phyloP scores from a whole-genome alignment of 92 coral and sea anemone genomes.

The Porites divaricata region DNA sequence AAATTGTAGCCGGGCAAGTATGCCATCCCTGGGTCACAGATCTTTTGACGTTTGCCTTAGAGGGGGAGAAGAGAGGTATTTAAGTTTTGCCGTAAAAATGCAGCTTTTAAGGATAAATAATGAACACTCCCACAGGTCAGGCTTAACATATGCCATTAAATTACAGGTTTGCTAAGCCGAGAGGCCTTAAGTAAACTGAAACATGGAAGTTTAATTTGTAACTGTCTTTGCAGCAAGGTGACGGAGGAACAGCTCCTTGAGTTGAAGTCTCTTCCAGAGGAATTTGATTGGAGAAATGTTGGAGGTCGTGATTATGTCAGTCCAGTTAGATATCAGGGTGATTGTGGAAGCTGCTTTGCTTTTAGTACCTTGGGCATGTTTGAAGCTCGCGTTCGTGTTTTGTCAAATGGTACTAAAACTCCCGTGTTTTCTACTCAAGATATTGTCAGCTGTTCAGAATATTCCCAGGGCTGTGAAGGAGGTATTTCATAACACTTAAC shows the following conservation, averaged over 20 bases:
- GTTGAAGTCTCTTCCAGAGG: slow-evolving; percentile 47
- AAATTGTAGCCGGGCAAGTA: no score
- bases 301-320: slow-evolving; percentile 69
- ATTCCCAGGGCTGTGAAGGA: slow-evolving; percentile 84
- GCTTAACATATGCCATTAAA: no score
- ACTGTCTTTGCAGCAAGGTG: neutral
- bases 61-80: no score
- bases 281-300: slow-evolving; percentile 79
- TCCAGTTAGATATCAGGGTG: slow-evolving; percentile 65
- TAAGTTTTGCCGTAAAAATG: no score
- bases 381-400: slow-evolving; percentile 73
- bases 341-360: slow-evolving; percentile 76
- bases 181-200: no score
- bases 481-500: slow-evolving; percentile 38
- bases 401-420: slow-evolving; percentile 53
- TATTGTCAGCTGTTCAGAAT: slow-evolving; percentile 77
- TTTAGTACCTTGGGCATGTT: slow-evolving; percentile 77
- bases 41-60: no score
- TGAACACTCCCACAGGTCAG: no score
- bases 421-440: slow-evolving; percentile 71
- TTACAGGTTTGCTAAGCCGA: no score
- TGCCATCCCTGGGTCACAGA: no score
- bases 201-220: no score
- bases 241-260: slow-evolving; percentile 44
- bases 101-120: no score